Evolutionary conservation across 2,888 invertebrate species (phyloP).

Genomic region (Napeogenes inachia): DNA sequence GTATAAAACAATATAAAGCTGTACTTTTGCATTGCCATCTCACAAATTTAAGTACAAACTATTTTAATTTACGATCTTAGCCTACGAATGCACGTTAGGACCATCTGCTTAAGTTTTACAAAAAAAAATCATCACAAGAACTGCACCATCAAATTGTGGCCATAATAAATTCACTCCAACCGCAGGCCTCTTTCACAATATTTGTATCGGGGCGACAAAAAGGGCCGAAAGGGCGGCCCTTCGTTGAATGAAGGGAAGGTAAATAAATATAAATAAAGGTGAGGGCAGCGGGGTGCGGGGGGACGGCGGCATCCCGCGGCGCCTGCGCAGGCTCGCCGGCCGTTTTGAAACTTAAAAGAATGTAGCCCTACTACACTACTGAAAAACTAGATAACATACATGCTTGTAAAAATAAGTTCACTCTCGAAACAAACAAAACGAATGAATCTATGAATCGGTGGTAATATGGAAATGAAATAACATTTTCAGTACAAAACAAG

Average conservation of each 20-base stretch:
- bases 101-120: conserved; percentile 35
- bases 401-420: neutral
- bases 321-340: conserved; percentile 33
- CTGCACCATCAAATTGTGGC: conserved; percentile 61
- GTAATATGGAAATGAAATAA: neutral
- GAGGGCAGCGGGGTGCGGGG: conserved; percentile 51
- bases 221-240: conserved; percentile 75
- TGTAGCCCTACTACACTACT: conserved; percentile 7
- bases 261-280: conserved; percentile 78
- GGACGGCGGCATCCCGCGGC: conserved; percentile 37
- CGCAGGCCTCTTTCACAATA: conserved; percentile 75
- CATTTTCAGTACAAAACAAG: conserved; percentile 21
- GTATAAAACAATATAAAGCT: no score
- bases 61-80: conserved; percentile 28
- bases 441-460: neutral
- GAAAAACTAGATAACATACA: conserved; percentile 7
- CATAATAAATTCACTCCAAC: conserved; percentile 74
- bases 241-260: conserved; percentile 77
- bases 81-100: conserved; percentile 25
- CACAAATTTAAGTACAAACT: conserved; percentile 6
- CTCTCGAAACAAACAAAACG: neutral
- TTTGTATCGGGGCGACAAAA: conserved; percentile 76
- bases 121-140: conserved; percentile 43
- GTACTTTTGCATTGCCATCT: neutral
- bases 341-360: conserved; percentile 24